Percentiles rank a stretch among this genome's conserved stretches.
Evolutionary conservation across 1,140 invertebrate species (phyloP).

Genomic region (Drosophila obscura): DNA sequence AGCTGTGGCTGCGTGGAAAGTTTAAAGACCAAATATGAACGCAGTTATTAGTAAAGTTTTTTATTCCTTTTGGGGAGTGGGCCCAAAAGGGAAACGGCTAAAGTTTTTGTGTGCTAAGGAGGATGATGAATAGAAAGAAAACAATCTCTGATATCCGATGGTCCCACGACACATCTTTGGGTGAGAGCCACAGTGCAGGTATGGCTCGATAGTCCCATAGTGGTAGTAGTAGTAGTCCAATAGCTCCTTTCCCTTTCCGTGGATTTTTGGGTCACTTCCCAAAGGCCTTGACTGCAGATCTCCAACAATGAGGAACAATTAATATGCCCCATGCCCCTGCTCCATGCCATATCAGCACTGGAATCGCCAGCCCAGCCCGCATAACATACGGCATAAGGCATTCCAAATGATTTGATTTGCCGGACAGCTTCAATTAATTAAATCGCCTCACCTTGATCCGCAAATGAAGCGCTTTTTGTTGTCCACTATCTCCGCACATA

Average conservation of each 20-base stretch:
- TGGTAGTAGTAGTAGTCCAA: too few relatives aligned
- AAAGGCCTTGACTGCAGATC: constrained; percentile 37
- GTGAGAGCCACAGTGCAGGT: not conserved
- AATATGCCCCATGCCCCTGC: constrained; percentile 29
- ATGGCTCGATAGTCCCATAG: too few relatives aligned
- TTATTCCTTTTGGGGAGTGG: constrained; percentile 14
- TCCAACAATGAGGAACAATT: constrained; percentile 43
- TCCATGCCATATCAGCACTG: constrained; percentile 16
- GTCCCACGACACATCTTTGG: constrained; percentile 6
- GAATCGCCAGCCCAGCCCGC: constrained; percentile 35
- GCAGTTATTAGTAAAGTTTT: constrained; percentile 39
- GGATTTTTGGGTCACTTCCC: constrained; percentile 30
- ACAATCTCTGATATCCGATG: constrained; percentile 20
- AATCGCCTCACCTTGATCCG: constrained; percentile 68
- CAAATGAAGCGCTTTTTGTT: constrained; percentile 49
- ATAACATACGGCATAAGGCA: constrained; percentile 9
- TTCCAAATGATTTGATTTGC: constrained; percentile 44
- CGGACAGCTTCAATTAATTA: constrained; percentile 61
- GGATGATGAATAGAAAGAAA: constrained; percentile 5
- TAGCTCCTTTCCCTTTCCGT: constrained; percentile 45
- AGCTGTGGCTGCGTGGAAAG: constrained; percentile 31
- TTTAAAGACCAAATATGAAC: constrained; percentile 40
- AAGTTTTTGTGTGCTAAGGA: constrained; percentile 16
- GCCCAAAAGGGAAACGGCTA: constrained; percentile 23
- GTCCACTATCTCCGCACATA: constrained; percentile 66